Base-by-base conservation (phyloP, 2,797 vertebrate species). In the Enteromius trimaculatus region DNA sequence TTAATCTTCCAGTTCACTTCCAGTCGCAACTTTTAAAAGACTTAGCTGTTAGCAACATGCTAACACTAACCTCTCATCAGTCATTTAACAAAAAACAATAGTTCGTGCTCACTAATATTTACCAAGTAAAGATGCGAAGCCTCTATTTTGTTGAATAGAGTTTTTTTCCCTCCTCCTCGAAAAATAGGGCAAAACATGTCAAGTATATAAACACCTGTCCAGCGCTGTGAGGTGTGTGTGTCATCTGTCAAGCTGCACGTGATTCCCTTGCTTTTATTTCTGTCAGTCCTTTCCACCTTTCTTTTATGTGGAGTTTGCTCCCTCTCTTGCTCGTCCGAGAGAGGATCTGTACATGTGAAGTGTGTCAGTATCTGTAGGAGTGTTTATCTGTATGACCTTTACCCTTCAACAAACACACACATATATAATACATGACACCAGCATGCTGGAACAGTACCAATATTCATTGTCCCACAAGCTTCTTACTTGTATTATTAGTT, bases 311-410 rank as follows among this genome's bases (percentile, higher is more conserved):
- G 21, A 76, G 72, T 39, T 76, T 76, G 51, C 72, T 39, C 72
- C 49, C 10, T 49, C 8, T 62, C 23, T 66, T 39, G 53, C 1
- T 42, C 29, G 21, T 74, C 17, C 5, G 9, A 74, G 66, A 69
- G 42, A 70, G 23, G 26, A 62, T 74, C 26, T 74, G 79, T 81
- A 60, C n/a, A 55, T 49, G 79, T 68, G 44, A 74, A 60, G 68
- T 60, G 39, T 74, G 79, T 77, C 75, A 39, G 23, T 26, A 77
- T 60, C 34, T 76, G 72, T 26, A 10, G 19, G 51, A 16, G 6
- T 58, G 13, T 76, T 17, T 39, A 58, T 76, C 31, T 62, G n/a
- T 62, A 44, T 62, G 55, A 77, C 13, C 74, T 62, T 77, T 26
- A 19, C 23, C 55, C 55, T 77, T 37, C 9, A 19, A 44, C n/a